Percentiles rank a stretch among this genome's conserved stretches.
Evolutionary conservation across 2,797 vertebrate species (phyloP).

Genomic region (Sparus aurata): DNA sequence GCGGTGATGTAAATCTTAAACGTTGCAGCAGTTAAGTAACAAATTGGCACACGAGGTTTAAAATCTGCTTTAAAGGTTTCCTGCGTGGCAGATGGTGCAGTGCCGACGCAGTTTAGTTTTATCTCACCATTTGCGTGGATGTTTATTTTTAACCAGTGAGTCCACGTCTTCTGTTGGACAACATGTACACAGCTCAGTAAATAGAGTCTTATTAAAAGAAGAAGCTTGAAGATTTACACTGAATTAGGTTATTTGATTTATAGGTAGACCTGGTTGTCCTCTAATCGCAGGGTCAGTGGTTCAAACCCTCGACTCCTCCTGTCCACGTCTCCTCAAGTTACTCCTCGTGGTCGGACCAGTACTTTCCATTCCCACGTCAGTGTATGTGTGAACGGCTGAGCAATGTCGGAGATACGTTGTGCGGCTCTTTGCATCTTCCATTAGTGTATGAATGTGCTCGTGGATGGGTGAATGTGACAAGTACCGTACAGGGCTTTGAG

Average conservation of each 20-base stretch:
- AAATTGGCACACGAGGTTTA: constrained; percentile 16
- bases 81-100: not conserved
- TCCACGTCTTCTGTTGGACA: not conserved
- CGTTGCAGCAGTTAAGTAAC: constrained; percentile 7
- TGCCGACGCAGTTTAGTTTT: not conserved
- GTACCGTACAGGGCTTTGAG: too few relatives aligned
- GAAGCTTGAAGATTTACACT: not conserved
- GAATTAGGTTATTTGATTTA: not conserved
- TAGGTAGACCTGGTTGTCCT: not conserved
- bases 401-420: too few relatives aligned
- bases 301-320: not conserved
- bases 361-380: not conserved
- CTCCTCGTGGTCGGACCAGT: too few relatives aligned
- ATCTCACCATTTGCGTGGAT: not conserved
- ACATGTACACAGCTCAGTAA: not conserved
- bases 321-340: too few relatives aligned
- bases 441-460: too few relatives aligned
- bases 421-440: too few relatives aligned
- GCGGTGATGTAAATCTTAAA: constrained; percentile 25
- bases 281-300: not conserved
- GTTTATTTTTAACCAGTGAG: not conserved
- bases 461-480: too few relatives aligned
- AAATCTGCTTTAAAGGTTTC: constrained; percentile 3
- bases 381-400: too few relatives aligned
- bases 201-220: not conserved